These are phyloP conservation scores for Melipona bicolor DNA, from an alignment of 2,888 invertebrate genomes.

Conservation along the genomic window DNA sequence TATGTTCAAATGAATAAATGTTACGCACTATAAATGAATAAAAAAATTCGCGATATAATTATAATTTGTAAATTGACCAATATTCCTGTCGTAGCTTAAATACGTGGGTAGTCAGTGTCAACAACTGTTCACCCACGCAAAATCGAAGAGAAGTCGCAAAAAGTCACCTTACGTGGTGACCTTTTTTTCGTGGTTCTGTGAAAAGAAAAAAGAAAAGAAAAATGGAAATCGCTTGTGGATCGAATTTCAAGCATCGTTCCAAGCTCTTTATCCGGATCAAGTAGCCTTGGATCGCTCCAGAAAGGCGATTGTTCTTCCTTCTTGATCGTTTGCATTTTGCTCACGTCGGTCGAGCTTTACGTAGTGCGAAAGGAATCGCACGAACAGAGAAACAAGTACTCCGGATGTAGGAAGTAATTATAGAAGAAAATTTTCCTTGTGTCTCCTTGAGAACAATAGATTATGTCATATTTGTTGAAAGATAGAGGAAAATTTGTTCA, in stretches of 20 bases:
- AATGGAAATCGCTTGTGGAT: not conserved
- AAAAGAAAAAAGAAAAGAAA: not conserved
- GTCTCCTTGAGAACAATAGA: not conserved
- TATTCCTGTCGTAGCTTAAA: not conserved
- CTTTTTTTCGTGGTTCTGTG: not conserved
- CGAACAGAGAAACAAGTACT: not conserved
- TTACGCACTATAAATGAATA: no score
- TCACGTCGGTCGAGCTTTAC: not conserved
- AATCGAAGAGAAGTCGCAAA: not conserved
- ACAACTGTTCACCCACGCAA: not conserved
- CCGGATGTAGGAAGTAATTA: not conserved
- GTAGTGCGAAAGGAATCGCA: not conserved
- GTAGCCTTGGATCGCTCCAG: conserved; percentile 10
- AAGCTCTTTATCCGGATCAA: conserved; percentile 11
- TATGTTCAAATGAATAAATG: no score
- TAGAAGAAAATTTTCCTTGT: not conserved
- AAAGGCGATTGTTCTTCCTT: not conserved
- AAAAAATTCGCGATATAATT: not conserved
- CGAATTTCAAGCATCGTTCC: conserved; percentile 13
- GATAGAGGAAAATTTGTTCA: no score
- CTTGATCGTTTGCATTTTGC: conserved; percentile 21
- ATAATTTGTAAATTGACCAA: not conserved
- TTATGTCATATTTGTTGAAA: no score
- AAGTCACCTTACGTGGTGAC: not conserved
- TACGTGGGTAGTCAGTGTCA: not conserved